Evolutionary conservation across 2,888 invertebrate species (phyloP).

Genomic region (Lingula anatina): DNA sequence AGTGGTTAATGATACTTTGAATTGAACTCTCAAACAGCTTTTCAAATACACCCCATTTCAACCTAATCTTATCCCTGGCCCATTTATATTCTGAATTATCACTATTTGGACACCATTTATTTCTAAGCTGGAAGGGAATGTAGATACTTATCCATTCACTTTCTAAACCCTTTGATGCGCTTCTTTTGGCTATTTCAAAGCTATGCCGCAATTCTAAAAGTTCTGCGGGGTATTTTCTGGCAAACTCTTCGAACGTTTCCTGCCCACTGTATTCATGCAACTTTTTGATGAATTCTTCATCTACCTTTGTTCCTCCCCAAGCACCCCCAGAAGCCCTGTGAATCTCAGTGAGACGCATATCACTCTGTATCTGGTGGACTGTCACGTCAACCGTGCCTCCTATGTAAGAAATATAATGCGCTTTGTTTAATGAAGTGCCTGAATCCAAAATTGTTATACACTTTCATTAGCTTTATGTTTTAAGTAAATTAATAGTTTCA

Average conservation of each 20-base stretch:
- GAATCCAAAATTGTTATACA: no score
- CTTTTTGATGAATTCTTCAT: constrained; percentile 5
- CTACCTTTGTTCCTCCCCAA: constrained; percentile 18
- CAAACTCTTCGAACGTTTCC: constrained; percentile 1
- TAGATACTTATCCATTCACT: neutral
- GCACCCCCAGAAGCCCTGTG: constrained; percentile 15
- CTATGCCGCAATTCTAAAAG: constrained; percentile 5
- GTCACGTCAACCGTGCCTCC: constrained; percentile 21
- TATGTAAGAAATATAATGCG: constrained; percentile 3
- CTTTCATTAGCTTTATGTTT: no score
- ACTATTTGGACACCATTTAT: constrained; percentile 2
- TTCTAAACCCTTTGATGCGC: constrained; percentile 1
- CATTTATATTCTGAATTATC: no score
- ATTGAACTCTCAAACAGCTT: constrained; percentile 5
- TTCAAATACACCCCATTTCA: constrained; percentile 2
- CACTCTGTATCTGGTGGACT: constrained; percentile 10
- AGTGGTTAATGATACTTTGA: constrained; percentile 2
- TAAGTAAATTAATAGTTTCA: no score
- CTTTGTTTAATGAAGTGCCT: no score
- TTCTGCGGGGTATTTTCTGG: constrained; percentile 1
- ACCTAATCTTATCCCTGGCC: constrained; percentile 8
- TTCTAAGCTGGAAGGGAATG: neutral
- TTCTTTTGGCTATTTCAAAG: constrained; percentile 10
- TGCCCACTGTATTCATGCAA: constrained; percentile 7
- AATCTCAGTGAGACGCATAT: constrained; percentile 12